These are phyloP conservation scores for human (Homo sapiens) DNA, from an alignment of 2,113 vertebrate genomes.

Conservation along the genomic window DNA sequence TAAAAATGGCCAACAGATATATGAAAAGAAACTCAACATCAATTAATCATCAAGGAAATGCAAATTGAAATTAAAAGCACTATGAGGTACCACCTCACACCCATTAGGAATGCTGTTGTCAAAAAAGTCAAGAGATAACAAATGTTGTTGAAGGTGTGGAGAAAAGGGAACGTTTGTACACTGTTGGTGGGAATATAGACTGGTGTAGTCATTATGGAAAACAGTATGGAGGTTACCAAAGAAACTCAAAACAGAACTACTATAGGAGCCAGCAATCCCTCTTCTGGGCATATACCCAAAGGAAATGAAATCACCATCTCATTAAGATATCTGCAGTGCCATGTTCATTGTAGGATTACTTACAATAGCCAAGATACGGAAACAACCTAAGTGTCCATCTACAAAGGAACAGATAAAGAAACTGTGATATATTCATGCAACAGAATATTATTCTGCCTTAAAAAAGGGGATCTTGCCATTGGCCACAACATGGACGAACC, in stretches of 20 bases:
- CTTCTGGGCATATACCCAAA: background rate
- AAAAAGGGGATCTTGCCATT: background rate
- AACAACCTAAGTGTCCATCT: background rate
- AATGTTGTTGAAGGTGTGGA: background rate
- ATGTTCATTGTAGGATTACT: background rate
- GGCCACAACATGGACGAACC: background rate
- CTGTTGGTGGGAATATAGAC: background rate
- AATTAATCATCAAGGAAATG: background rate
- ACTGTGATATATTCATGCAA: background rate
- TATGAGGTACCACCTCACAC: background rate
- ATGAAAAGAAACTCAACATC: background rate
- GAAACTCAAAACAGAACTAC: background rate
- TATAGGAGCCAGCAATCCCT: background rate
- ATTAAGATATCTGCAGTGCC: background rate
- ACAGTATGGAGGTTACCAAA: background rate
- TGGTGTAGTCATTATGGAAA: background rate
- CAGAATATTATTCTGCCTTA: background rate
- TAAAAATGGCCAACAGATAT: background rate
- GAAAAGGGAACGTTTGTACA: background rate
- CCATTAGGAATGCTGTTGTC: background rate
- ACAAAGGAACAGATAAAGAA: background rate
- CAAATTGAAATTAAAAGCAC: background rate
- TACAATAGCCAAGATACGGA: background rate
- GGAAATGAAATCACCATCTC: background rate
- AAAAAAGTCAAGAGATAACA: background rate